These are phyloP conservation scores for Hepsetus odoe DNA, from an alignment of 2,113 vertebrate species.

Conservation along the genomic window DNA sequence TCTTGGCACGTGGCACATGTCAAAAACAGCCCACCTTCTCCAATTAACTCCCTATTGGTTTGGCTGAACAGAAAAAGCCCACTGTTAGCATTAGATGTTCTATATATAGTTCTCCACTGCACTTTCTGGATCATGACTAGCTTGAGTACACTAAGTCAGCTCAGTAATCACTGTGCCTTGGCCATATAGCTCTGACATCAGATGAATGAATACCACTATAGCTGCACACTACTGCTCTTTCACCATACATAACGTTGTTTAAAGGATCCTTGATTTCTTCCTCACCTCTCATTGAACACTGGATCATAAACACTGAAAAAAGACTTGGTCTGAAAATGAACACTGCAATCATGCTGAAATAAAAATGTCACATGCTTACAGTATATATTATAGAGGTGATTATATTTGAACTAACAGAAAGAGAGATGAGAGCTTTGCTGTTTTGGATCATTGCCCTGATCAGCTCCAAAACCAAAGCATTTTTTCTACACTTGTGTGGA, in stretches of 20 bases:
- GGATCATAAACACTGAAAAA: background rate
- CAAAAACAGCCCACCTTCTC: background rate
- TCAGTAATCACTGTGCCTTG: constrained; percentile 49
- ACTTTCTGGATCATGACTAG: constrained; percentile 49
- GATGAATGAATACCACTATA: constrained; percentile 71
- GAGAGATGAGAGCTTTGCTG: background rate
- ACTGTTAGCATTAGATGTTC: constrained; percentile 48
- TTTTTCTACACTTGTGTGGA: background rate
- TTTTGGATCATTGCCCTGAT: background rate
- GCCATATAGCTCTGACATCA: constrained; percentile 55
- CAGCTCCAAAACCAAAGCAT: background rate
- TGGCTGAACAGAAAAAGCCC: constrained; percentile 67
- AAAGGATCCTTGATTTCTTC: constrained; percentile 62
- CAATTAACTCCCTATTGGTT: constrained; percentile 49
- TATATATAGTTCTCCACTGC: constrained; percentile 64
- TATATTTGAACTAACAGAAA: constrained; percentile 11
- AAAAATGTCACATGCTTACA: background rate
- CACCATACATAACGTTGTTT: constrained; percentile 69
- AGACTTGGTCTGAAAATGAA: constrained; percentile 1
- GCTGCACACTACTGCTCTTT: constrained; percentile 72
- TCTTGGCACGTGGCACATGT: constrained; percentile 18
- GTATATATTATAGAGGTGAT: background rate
- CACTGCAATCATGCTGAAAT: constrained; percentile 2
- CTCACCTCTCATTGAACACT: background rate
- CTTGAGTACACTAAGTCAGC: constrained; percentile 46